Percentiles rank a stretch among this genome's conserved stretches.
Evolutionary conservation across 2,797 vertebrate species (phyloP).

Genomic region (Smutsia temminckii): DNA sequence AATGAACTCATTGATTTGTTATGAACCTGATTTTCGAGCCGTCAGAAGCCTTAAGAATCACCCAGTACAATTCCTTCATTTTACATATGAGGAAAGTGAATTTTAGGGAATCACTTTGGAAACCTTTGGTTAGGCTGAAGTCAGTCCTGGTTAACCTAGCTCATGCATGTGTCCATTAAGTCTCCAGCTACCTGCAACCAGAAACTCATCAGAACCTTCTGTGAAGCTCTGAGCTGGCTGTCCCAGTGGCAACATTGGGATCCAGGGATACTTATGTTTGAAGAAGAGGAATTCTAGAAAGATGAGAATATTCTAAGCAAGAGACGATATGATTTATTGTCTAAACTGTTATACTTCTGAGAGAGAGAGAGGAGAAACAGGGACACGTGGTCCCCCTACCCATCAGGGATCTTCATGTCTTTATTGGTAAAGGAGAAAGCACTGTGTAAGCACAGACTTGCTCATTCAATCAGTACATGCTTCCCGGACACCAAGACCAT

Average conservation of each 20-base stretch:
- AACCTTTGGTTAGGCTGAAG: background rate
- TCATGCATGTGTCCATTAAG: background rate
- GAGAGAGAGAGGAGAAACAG: background rate
- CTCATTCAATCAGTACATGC: background rate
- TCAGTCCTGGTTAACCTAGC: background rate
- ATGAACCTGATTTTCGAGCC: background rate
- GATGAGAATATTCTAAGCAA: background rate
- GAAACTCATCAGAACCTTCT: background rate
- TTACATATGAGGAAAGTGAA: background rate
- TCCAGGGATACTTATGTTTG: background rate
- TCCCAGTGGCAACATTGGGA: background rate
- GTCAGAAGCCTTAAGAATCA: background rate
- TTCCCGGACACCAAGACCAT: background rate
- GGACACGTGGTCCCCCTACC: background rate
- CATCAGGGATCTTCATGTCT: background rate
- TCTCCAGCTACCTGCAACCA: background rate
- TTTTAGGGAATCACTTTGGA: background rate
- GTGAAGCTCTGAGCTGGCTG: background rate
- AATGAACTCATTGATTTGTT: background rate
- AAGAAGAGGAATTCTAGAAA: slow-evolving; percentile 25
- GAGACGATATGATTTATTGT: background rate
- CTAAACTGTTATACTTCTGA: background rate
- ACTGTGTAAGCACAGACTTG: background rate
- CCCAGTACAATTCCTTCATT: background rate
- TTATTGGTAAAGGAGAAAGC: background rate